Conservation (phyloP, 2,888 invertebrate genomes). For the Allacma fusca region DNA sequence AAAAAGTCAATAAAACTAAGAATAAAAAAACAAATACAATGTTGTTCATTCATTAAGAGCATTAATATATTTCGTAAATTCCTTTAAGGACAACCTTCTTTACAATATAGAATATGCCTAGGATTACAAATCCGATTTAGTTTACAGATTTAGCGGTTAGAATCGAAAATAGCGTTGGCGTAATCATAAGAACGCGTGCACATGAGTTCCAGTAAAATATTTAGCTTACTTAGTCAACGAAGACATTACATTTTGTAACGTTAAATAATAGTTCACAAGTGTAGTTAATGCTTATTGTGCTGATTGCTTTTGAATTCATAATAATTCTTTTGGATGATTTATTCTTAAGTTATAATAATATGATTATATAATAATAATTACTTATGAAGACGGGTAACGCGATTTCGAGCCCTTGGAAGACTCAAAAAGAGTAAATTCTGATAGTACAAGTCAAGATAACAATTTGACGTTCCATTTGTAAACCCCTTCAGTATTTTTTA, state of each 20-base stretch:
- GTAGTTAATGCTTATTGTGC: slow-evolving; percentile 32
- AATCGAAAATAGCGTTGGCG: slow-evolving; percentile 27
- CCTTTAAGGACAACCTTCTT: slow-evolving; percentile 2
- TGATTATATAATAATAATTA: slow-evolving; percentile 18
- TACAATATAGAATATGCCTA: slow-evolving; percentile 15
- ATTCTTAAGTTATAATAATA: slow-evolving; percentile 5
- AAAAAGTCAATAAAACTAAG: slow-evolving; percentile 12
- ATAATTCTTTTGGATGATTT: not conserved
- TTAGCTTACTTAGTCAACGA: not conserved
- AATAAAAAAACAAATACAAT: not conserved
- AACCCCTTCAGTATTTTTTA: slow-evolving; percentile 27
- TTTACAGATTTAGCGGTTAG: slow-evolving; percentile 21
- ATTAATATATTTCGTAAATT: slow-evolving; percentile 23
- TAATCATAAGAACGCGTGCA: slow-evolving; percentile 14
- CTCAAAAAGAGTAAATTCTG: slow-evolving; percentile 28
- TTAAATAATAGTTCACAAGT: slow-evolving; percentile 7
- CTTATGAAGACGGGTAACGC: slow-evolving; percentile 36
- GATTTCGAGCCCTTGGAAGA: slow-evolving; percentile 39
- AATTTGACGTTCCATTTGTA: slow-evolving; percentile 11
- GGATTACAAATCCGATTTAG: slow-evolving; percentile 19
- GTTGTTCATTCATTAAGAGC: not conserved
- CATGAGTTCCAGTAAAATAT: slow-evolving; percentile 17
- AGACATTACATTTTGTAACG: not conserved
- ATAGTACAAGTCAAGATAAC: slow-evolving; percentile 34
- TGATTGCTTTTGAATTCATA: slow-evolving; percentile 31